phyloP scores from a whole-genome alignment of 2,888 invertebrate species.

The Carterocephalus palaemon region DNA sequence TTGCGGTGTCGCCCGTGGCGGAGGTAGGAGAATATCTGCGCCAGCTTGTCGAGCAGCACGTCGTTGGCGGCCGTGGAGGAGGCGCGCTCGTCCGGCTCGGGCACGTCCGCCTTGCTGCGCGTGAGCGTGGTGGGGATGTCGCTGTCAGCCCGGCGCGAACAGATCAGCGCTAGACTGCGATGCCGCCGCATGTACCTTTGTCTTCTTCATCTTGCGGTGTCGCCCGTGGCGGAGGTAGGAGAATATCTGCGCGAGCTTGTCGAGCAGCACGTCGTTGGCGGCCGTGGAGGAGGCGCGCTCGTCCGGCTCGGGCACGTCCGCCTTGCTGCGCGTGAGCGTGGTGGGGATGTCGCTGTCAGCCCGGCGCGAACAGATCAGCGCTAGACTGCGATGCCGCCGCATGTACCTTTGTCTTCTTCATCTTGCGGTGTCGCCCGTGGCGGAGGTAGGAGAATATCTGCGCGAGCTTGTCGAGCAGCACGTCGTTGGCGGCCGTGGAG shows the following conservation, averaged over 20 bases:
- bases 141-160: no score
- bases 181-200: slow-evolving; percentile 78
- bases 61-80: slow-evolving; percentile 81
- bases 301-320: slow-evolving; percentile 89
- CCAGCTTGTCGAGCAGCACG: slow-evolving; percentile 96
- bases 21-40: slow-evolving; percentile 97
- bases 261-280: slow-evolving; percentile 93
- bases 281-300: slow-evolving; percentile 63
- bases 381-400: no score
- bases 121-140: slow-evolving; percentile 98
- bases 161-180: no score
- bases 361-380: no score
- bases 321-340: slow-evolving; percentile 94
- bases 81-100: slow-evolving; percentile 81
- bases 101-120: slow-evolving; percentile 94
- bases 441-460: no score
- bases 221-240: slow-evolving; percentile 94
- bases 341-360: slow-evolving; percentile 99
- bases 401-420: no score
- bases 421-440: no score
- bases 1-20: slow-evolving; percentile 80
- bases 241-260: slow-evolving; percentile 97
- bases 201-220: slow-evolving; percentile 87
- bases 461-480: no score
- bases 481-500: no score